Conservation (phyloP, 2,888 invertebrate genomes). For the Drosophila borborema region DNA sequence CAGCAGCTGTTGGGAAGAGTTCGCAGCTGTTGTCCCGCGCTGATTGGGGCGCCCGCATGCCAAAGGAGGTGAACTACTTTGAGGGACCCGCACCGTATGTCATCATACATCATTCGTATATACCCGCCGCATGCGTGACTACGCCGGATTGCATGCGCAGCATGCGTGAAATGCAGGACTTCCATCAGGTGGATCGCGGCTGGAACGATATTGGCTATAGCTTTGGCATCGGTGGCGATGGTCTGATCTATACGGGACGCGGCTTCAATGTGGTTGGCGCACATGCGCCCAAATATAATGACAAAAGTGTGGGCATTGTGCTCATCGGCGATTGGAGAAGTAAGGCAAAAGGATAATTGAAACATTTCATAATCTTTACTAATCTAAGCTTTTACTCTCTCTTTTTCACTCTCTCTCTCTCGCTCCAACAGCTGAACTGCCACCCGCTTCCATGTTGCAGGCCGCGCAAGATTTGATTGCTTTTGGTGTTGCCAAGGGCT, state of each 20-base stretch:
- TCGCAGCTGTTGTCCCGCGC: constrained; percentile 85
- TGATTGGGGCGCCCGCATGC: constrained; percentile 87
- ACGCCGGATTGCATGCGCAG: constrained; percentile 86
- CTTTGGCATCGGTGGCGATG: constrained; percentile 91
- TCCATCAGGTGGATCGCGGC: constrained; percentile 87
- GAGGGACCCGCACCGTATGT: constrained; percentile 88
- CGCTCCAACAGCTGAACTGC: constrained; percentile 86
- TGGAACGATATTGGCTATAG: constrained; percentile 91
- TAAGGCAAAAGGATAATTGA: constrained; percentile 83
- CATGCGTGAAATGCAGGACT: constrained; percentile 89
- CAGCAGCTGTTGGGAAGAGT: background rate
- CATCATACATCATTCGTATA: constrained; percentile 90
- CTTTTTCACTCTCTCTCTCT: background rate
- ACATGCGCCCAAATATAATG: constrained; percentile 89
- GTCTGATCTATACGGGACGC: constrained; percentile 89
- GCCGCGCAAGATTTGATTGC: constrained; percentile 87
- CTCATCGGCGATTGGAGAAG: constrained; percentile 91
- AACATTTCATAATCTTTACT: background rate
- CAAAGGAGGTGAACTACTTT: constrained; percentile 86
- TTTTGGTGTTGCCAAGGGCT: constrained; percentile 88
- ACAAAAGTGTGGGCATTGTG: constrained; percentile 89
- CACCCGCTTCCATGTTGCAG: constrained; percentile 87
- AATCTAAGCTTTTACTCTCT: background rate
- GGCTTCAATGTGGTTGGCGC: constrained; percentile 90
- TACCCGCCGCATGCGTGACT: constrained; percentile 87